A percentile compares a stretch with the other conserved stretches of the same genome.
phyloP scores from a whole-genome alignment of 2,888 invertebrate genomes.

The Gymnoscelis rufifasciata region DNA sequence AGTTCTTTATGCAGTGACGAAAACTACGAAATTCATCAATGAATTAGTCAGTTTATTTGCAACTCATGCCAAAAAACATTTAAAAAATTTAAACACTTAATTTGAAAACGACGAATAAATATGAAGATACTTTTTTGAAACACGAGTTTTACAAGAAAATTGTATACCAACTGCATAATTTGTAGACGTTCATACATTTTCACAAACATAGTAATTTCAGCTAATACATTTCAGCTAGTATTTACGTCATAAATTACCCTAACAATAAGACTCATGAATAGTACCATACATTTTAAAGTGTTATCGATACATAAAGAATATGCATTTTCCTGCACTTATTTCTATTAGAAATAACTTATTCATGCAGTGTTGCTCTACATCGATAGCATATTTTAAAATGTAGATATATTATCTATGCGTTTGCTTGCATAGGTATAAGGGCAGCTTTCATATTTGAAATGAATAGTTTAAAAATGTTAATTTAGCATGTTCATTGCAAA shows the following conservation, averaged over 20 bases:
- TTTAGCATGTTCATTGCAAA: too few species aligned
- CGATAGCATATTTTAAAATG: constrained; percentile 42
- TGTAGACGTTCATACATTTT: too few species aligned
- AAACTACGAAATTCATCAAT: too few species aligned
- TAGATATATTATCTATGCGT: constrained; percentile 24
- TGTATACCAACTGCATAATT: too few species aligned
- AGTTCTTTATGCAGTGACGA: too few species aligned
- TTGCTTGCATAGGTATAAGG: constrained; percentile 12
- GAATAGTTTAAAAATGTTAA: background rate
- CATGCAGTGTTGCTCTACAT: constrained; percentile 51
- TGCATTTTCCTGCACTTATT: constrained; percentile 19
- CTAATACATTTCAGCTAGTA: background rate
- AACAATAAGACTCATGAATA: constrained; percentile 2
- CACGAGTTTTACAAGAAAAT: too few species aligned
- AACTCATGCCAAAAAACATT: too few species aligned
- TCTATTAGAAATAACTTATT: constrained; percentile 41
- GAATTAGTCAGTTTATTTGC: too few species aligned
- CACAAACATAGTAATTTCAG: too few species aligned
- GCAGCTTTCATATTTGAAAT: background rate
- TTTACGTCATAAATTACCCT: background rate
- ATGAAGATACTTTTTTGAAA: too few species aligned
- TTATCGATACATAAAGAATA: constrained; percentile 14
- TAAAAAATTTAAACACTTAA: too few species aligned
- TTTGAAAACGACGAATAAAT: too few species aligned
- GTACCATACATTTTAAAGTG: constrained; percentile 1